Evolutionary conservation across 2,113 vertebrate genomes (phyloP).

Genomic region (Equus przewalskii): DNA sequence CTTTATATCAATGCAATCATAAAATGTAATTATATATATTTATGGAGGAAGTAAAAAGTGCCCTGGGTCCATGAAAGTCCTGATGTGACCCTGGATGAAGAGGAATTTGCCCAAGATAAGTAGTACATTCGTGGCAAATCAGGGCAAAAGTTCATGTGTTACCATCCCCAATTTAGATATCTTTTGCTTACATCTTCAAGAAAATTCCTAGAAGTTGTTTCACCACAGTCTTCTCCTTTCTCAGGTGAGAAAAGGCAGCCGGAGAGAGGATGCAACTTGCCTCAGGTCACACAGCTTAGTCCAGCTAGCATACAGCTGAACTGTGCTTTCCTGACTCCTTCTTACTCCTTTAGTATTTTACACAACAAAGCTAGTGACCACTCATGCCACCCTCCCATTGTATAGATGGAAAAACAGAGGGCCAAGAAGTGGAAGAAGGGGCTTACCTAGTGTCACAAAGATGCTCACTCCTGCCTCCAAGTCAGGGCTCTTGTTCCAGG

Average conservation of each 20-base stretch:
- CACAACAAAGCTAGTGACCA: not conserved
- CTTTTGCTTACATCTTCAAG: not conserved
- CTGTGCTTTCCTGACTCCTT: not conserved
- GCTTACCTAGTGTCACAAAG: not conserved
- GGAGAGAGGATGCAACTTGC: not conserved
- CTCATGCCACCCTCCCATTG: not conserved
- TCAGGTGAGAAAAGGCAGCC: not conserved
- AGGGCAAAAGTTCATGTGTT: not conserved
- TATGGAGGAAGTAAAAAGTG: not conserved
- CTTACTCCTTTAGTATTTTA: not conserved
- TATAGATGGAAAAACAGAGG: not conserved
- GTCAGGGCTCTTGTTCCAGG: not conserved
- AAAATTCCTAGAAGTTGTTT: not conserved
- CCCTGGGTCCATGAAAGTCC: not conserved
- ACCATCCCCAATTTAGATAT: not conserved
- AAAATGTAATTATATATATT: not conserved
- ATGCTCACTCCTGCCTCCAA: not conserved
- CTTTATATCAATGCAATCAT: not conserved
- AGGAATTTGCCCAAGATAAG: not conserved
- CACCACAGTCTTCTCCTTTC: not conserved
- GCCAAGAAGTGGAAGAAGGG: not conserved
- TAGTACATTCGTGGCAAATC: not conserved
- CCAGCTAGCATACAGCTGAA: not conserved
- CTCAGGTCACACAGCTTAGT: not conserved
- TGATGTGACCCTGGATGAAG: not conserved